Conservation (phyloP, 2,888 invertebrate genomes). For the Stenoptilia bipunctidactyla region DNA sequence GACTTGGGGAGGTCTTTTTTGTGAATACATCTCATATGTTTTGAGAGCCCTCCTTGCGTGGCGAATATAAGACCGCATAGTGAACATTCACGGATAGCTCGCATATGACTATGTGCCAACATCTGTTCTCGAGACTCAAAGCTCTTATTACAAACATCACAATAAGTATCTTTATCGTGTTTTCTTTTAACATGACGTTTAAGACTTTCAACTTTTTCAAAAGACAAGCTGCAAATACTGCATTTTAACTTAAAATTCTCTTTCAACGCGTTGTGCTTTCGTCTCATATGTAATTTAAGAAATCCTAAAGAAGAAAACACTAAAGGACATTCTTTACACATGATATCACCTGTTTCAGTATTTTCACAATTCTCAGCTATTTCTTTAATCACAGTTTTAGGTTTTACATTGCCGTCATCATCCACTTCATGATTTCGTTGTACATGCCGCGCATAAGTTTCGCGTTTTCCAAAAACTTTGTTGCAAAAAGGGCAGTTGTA, state of each 20-base stretch:
- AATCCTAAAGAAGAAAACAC: slow-evolving; percentile 49
- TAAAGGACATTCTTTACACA: slow-evolving; percentile 47
- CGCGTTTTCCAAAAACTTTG: slow-evolving; percentile 45
- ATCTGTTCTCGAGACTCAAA: slow-evolving; percentile 43
- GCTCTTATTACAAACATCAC: slow-evolving; percentile 49
- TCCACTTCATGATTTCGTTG: slow-evolving; percentile 46
- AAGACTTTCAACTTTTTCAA: slow-evolving; percentile 56
- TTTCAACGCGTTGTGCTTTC: slow-evolving; percentile 49
- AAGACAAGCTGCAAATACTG: slow-evolving; percentile 53
- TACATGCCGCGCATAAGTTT: slow-evolving; percentile 51
- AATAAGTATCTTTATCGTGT: slow-evolving; percentile 43
- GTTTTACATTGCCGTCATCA: slow-evolving; percentile 25
- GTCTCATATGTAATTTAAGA: slow-evolving; percentile 52
- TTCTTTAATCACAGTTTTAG: slow-evolving; percentile 15
- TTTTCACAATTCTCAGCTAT: slow-evolving; percentile 28
- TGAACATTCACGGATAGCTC: slow-evolving; percentile 42
- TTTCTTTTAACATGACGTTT: slow-evolving; percentile 53
- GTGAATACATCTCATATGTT: slow-evolving; percentile 50
- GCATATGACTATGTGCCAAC: slow-evolving; percentile 46
- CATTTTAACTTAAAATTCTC: slow-evolving; percentile 53
- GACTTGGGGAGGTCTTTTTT: slow-evolving; percentile 45
- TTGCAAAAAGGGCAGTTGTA: slow-evolving; percentile 52
- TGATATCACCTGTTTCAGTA: slow-evolving; percentile 43
- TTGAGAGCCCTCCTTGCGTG: slow-evolving; percentile 43
- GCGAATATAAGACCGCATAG: slow-evolving; percentile 53